Conservation (phyloP, 2,113 vertebrate genomes). For the Rutilus rutilus region DNA sequence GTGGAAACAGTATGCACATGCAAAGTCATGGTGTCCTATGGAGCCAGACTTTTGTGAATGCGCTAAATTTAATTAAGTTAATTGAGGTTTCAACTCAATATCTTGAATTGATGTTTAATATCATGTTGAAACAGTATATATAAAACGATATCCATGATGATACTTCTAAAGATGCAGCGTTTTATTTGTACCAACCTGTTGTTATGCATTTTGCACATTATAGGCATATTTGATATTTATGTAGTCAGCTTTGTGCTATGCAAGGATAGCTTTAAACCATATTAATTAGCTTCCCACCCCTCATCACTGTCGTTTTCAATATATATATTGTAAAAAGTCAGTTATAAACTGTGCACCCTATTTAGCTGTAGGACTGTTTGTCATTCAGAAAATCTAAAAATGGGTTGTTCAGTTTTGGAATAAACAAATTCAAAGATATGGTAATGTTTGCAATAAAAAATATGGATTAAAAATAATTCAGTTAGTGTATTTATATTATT, state of each 20-base stretch:
- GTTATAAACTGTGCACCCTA: constrained; percentile 82
- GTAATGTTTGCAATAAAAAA: constrained; percentile 92
- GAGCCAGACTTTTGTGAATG: constrained; percentile 68
- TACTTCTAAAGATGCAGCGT: constrained; percentile 73
- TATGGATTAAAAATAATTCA: constrained; percentile 65
- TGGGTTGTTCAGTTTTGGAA: not conserved
- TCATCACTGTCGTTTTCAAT: constrained; percentile 67
- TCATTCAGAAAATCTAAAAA: constrained; percentile 73
- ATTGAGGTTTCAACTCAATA: constrained; percentile 71
- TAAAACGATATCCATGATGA: constrained; percentile 71
- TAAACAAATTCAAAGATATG: constrained; percentile 60
- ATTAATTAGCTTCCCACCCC: constrained; percentile 70
- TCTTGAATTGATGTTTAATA: constrained; percentile 73
- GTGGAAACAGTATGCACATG: constrained; percentile 55
- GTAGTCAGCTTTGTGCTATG: constrained; percentile 98
- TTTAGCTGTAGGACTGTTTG: constrained; percentile 82
- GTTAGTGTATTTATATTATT: constrained; percentile 14
- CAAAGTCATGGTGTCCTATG: constrained; percentile 45
- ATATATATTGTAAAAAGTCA: constrained; percentile 84
- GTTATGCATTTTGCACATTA: constrained; percentile 98
- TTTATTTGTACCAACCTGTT: constrained; percentile 85
- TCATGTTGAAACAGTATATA: not conserved
- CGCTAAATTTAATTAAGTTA: constrained; percentile 66
- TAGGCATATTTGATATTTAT: constrained; percentile 87
- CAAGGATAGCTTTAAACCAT: constrained; percentile 91